Evolutionary conservation across 2,888 invertebrate species (phyloP), one percentile per base, ranked within the genome.

Genomic region (Polietes domitor): DNA sequence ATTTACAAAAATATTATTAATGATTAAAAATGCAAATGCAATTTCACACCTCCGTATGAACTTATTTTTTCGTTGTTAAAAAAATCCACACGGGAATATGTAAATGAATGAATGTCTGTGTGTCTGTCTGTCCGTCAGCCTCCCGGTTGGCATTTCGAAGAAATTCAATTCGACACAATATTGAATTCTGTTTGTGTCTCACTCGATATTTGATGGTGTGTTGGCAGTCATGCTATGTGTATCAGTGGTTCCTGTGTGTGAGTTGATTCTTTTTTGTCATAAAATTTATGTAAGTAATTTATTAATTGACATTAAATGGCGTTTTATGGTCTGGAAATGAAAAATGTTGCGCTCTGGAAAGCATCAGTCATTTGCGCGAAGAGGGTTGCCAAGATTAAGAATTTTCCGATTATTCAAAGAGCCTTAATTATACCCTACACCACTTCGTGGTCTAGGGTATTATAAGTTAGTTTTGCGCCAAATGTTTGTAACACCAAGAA

Each of bases 1-100:
- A 79, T 73, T 73, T 58, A 58, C 58, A 58, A 24, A 24, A 26
- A 24, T 58, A 58, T 58, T 58, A 58, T 68, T 65, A 75, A 74
- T 71, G 12, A 76, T 77, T 58, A 26, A 58, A 58, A 58, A 58
- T 58, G 58, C 58, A 58, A 58, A 58, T 58, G 24, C 24, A 58
- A 24, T 58, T 58, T 58, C 58, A 58, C 58, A 58, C 58, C 58
- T 58, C 24, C 5, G 58, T 24, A 58, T 24, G 43, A 55, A 65
- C 70, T 26, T 72, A 21, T 72, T 41, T 55, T 15, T 21, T 76
- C 24, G 47, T 47, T 47, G 47, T 47, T 47, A 47, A 47, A 2
- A 47, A 12, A 47, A 15, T 2, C 15, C 47, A 5, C 15, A 32
- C 47, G 47, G 2, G n/a, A 47, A 47, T 47, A 47, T 47, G 47